Evolutionary conservation across 1,140 invertebrate species (phyloP), one percentile per base, ranked within the genome.

Genomic region (Macrocentrus cingulum): DNA sequence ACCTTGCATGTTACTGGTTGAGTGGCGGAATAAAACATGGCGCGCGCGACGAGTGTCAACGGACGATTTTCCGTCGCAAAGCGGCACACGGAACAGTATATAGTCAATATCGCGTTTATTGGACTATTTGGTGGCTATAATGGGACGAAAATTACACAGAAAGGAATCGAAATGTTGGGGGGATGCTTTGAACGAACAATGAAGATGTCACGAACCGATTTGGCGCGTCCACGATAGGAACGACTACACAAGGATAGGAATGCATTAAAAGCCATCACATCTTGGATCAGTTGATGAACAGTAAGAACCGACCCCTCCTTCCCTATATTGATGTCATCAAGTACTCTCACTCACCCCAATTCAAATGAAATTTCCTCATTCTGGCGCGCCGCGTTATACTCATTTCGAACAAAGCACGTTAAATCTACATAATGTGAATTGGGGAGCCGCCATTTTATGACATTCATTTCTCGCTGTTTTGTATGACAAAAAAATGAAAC

Each of bases 211-310:
- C 25, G 48, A 51, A 41, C 3, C 37, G 15, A 41, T 41, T 34
- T 51, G 8, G 48, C 9, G 29, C 20, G 18, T 51, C 16, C 36
- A 34, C 18, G 11, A 41, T 13, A 34, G 36, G 32, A 19, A 18
- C 16, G 18, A 6, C 20, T 36, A 32, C 46, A 32, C 36, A 59
- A 52, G 42, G 55, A 57, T 19, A 57, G 36, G 46, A 57, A 57
- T 57, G 55, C 46, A 57, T 57, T 57, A 50, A 57, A n/a, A n/a
- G n/a, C n/a, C n/a, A n/a, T n/a, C 45, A 34, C 55, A 34, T 41
- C 55, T 15, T 25, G 32, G n/a, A n/a, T n/a, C n/a, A 23, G 22
- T 32, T 25, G 37, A 52, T 39, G 37, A 15, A 51, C 23, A 36
- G 48, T 52, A 59, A 52, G 52, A 59, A 46, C 45, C 37, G 52